Base-by-base conservation (phyloP, 2,797 vertebrate genomes). In the Diceros bicornis region DNA sequence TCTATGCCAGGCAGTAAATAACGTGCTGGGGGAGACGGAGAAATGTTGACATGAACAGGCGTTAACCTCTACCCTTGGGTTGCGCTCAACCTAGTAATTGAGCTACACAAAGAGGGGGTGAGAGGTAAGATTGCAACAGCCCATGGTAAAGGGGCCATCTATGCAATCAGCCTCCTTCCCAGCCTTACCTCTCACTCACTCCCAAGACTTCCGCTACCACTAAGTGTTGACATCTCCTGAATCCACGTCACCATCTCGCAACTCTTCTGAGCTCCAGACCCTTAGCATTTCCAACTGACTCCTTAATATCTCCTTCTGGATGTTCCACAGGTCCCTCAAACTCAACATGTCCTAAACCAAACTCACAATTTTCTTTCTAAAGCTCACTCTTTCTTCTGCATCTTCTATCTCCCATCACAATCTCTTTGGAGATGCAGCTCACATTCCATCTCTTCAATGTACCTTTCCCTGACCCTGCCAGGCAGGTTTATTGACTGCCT, bases 341-440 rank as follows among this genome's bases (percentile, higher is more conserved):
- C 10, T 27, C 41, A 86, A 29, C 17, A 21, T 29, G 68, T 82
- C 41, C 18, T 50, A 69, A 59, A 61, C 20, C 29, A 50, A 61
- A 90, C 57, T 91, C 75, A 59, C 69, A 50, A 68, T 41, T 84
- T 68, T 44, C 32, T 18, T 97, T 93, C 8, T 32, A 37, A 90
- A 86, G 10, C 18, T 85, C 3, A 7, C 25, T 47, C 64, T 16
- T 97, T 62, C 29, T 75, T 91, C 81, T 74, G 47, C 23, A 34
- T 47, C 81, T 37, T 44, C 75, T 82, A 57, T 50, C 20, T 83
- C 89, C 61, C 34, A 12, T 71, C 18, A 34, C 5, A 20, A 17
- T 34, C 81, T 94, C 85, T 88, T 86, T 68, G 59, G 68, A 95
- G 34, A 82, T 4, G 9, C 10, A 74, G 14, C 41, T 93, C 64